Evolutionary conservation across 53 echinoderm and acorn worm species (phyloP), one percentile per base, ranked within the genome.

Genomic region (Mesocentrotus franciscanus): DNA sequence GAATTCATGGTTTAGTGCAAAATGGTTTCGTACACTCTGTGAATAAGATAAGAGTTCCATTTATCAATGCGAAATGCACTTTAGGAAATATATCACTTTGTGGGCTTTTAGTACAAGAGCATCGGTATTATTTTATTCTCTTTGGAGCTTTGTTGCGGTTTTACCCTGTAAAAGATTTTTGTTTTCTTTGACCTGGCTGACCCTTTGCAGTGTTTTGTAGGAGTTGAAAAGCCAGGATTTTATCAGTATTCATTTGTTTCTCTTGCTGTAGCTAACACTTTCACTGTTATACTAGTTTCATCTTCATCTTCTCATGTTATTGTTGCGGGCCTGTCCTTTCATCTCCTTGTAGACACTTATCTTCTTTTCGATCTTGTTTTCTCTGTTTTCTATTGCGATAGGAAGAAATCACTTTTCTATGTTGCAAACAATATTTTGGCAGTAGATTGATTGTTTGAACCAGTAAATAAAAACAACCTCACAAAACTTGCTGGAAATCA

Each of bases 51-150:
- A 42, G 61, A 59, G 90, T 27, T 6, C 90, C 22, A 90, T 90
- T 90, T 90, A 24, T 90, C 90, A 90, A 90, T 60, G 60, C 90
- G 29, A 36, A 36, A 60, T 90, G 90, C 90, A 90, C 90, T 90
- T 90, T 90, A 90, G 60, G 90, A 90, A 90, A 90, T 90, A 20
- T 90, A 90, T 60, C 90, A 60, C 60, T 90, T 90, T 90, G 90
- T 59, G 10, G 32, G 90, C 58, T 81, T 90, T 90, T 58, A 90
- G 90, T 29, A 27, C 60, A 29, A 60, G 60, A 60, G 90, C 59
- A 90, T 90, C 58, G 32, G 81, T 81, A 81, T 81, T 81, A 81
- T 81, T 16, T 81, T 81, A 39, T 20, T 36, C 36, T 36, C 14
- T 39, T 81, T 39, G 22, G 42, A 81, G 42, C 36, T 9, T 39